These are phyloP conservation scores for Argyrosomus japonicus DNA, from an alignment of 2,113 vertebrate genomes.

Conservation along the genomic window DNA sequence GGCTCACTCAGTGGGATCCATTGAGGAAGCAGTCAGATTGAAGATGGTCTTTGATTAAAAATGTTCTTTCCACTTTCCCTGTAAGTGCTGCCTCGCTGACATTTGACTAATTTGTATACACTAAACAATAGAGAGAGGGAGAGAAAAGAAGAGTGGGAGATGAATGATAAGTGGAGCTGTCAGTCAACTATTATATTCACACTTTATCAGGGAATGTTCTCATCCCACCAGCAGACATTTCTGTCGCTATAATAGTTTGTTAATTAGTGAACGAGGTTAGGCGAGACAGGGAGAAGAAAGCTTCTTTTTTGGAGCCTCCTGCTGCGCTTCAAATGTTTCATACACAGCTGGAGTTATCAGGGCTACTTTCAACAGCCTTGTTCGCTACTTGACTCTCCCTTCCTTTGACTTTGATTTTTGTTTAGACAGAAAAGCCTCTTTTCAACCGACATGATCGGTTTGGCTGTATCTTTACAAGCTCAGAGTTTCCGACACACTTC, in stretches of 20 bases:
- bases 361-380: conserved; percentile 32
- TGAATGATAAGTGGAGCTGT: conserved; percentile 11
- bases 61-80: not conserved
- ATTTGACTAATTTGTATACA: conserved; percentile 14
- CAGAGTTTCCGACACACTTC: conserved; percentile 26
- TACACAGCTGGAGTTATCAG: conserved; percentile 48
- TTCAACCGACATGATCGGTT: conserved; percentile 28
- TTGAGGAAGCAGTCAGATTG: not conserved
- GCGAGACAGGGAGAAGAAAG: conserved; percentile 30
- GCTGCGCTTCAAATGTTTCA: conserved; percentile 39
- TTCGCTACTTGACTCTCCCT: conserved; percentile 19
- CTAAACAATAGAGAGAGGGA: not conserved
- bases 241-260: conserved; percentile 19
- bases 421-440: conserved; percentile 36
- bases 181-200: conserved; percentile 21
- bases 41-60: not conserved
- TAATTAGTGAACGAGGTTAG: conserved; percentile 30
- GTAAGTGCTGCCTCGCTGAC: not conserved
- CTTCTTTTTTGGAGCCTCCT: conserved; percentile 15
- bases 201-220: conserved; percentile 1
- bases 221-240: conserved; percentile 27
- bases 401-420: conserved; percentile 40
- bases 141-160: not conserved
- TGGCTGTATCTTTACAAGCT: conserved; percentile 13
- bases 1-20: conserved; percentile 8